phyloP scores from a whole-genome alignment of 2,888 invertebrate species.

The Caenorhabditis sp. region DNA sequence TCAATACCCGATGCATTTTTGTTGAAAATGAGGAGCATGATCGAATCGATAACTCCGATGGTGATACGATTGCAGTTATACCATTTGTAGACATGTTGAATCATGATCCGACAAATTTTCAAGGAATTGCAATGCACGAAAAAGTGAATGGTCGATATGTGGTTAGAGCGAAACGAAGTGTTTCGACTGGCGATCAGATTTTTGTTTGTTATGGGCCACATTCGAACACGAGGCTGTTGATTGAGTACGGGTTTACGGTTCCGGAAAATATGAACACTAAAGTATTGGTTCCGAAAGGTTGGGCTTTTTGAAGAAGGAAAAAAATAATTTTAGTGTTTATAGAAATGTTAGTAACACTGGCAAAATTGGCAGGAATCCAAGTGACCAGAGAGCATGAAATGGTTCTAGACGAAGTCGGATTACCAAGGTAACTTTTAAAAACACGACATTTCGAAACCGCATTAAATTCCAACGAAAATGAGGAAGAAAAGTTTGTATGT shows the following conservation, averaged over 20 bases:
- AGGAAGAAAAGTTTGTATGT: no score
- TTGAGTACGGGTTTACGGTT: conserved; percentile 73
- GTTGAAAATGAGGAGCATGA: conserved; percentile 47
- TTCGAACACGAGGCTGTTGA: conserved; percentile 71
- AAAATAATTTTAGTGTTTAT: no score
- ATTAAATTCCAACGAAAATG: no score
- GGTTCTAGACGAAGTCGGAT: conserved; percentile 48
- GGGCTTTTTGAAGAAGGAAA: background rate
- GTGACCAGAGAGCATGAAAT: conserved; percentile 41
- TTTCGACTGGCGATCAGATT: conserved; percentile 32
- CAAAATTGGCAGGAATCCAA: conserved; percentile 41
- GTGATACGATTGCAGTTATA: conserved; percentile 65
- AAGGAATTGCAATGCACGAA: conserved; percentile 47
- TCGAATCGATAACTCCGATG: conserved; percentile 41
- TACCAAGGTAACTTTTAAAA: conserved; percentile 56
- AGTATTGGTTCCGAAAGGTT: conserved; percentile 57
- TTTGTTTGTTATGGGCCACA: conserved; percentile 73
- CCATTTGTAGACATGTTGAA: conserved; percentile 70
- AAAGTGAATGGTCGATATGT: conserved; percentile 43
- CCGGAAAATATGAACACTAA: conserved; percentile 67
- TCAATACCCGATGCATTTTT: conserved; percentile 64
- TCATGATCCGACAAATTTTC: conserved; percentile 51
- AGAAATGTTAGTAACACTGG: conserved; percentile 34
- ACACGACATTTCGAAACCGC: no score
- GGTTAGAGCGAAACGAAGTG: conserved; percentile 37